Conservation (phyloP, 2,797 vertebrate species). For the Danio jaintianensis region DNA sequence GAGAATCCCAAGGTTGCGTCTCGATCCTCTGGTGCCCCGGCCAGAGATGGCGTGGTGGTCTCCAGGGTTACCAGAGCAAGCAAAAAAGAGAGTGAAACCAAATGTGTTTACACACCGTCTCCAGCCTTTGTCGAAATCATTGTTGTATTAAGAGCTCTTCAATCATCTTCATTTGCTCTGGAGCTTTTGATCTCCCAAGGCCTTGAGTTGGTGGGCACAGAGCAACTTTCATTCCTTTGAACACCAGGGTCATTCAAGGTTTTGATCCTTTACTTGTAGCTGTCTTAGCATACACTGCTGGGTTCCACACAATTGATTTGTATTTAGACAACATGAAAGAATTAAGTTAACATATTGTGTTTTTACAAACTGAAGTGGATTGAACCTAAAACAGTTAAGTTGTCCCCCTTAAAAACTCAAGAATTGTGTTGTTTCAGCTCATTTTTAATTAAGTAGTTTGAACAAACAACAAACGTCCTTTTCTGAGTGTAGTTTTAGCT, state of each 20-base stretch:
- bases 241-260: constrained; percentile 23
- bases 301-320: no score
- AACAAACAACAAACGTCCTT: no score
- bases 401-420: no score
- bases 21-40: constrained; percentile 25
- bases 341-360: no score
- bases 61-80: constrained; percentile 9
- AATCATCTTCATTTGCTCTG: constrained; percentile 31
- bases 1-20: constrained; percentile 43
- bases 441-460: no score
- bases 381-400: no score
- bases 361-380: no score
- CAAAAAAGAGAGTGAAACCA: background rate
- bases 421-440: no score
- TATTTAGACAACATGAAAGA: no score
- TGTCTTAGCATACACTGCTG: background rate
- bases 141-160: constrained; percentile 29
- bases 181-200: constrained; percentile 25
- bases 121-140: constrained; percentile 35
- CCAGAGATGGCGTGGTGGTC: constrained; percentile 27
- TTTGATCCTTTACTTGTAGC: background rate
- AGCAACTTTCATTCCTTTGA: constrained; percentile 15
- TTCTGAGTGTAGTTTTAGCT: no score
- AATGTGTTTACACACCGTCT: constrained; percentile 28
- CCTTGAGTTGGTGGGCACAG: constrained; percentile 9